Evolutionary conservation across 2,888 invertebrate genomes (phyloP).

Genomic region (Norana najaformis): DNA sequence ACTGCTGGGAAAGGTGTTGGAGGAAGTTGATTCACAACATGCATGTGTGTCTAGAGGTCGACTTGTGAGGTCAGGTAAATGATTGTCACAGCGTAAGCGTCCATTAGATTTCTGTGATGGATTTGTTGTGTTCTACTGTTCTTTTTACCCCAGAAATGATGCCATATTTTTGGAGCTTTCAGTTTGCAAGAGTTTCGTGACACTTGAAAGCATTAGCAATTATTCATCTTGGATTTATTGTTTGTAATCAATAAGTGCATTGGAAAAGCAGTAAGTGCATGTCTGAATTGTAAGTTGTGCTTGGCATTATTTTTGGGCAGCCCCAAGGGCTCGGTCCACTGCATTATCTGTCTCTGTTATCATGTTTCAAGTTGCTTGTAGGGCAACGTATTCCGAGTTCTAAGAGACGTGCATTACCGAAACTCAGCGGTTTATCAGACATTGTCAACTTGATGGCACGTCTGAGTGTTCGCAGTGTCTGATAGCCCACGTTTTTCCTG

Average conservation of each 20-base stretch:
- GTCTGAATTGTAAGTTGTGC: not conserved
- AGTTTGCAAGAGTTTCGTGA: not conserved
- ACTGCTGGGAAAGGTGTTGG: too few species aligned
- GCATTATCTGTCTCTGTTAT: not conserved
- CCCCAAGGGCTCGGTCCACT: not conserved
- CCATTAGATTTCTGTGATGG: not conserved
- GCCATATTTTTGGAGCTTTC: not conserved
- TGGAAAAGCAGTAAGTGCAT: not conserved
- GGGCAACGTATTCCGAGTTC: not conserved
- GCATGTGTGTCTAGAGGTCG: too few species aligned
- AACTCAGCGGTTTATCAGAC: not conserved
- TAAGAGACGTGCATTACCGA: not conserved
- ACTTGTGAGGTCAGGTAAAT: too few species aligned
- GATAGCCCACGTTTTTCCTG: not conserved
- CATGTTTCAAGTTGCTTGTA: slow-evolving; percentile 2
- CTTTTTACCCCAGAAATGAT: not conserved
- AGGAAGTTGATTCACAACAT: too few species aligned
- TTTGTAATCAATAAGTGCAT: not conserved
- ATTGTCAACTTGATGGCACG: not conserved
- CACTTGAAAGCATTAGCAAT: not conserved
- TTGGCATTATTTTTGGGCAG: not conserved
- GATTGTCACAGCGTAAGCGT: not conserved
- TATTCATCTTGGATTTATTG: not conserved
- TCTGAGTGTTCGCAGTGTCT: not conserved
- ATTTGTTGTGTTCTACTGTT: not conserved